Percentiles rank a stretch among this genome's conserved stretches.
These are phyloP conservation scores for Prenolepis imparis DNA, from an alignment of 2,888 invertebrate genomes.

Conservation along the genomic window DNA sequence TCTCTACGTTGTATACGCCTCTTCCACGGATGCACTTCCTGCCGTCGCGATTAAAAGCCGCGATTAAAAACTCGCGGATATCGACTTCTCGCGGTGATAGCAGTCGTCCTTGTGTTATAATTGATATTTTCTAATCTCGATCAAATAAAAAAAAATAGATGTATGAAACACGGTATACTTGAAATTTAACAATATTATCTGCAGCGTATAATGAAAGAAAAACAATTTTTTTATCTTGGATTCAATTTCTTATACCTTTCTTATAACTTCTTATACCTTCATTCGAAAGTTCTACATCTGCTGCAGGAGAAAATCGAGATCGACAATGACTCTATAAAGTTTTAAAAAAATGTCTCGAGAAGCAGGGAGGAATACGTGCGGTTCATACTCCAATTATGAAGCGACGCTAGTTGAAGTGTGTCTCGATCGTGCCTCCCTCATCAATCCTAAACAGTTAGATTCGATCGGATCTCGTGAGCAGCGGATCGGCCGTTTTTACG, in stretches of 20 bases:
- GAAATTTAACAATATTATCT: neutral
- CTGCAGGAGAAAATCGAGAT: neutral
- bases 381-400: slow-evolving; percentile 41
- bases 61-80: slow-evolving; percentile 6
- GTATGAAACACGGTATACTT: neutral
- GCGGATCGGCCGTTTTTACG: slow-evolving; percentile 51
- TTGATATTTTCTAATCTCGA: neutral
- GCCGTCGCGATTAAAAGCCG: slow-evolving; percentile 56
- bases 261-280: neutral
- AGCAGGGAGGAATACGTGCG: neutral
- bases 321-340: neutral
- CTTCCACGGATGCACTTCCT: slow-evolving; percentile 55
- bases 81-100: neutral
- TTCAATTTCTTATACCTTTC: too few relatives aligned
- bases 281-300: neutral
- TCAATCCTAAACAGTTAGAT: slow-evolving; percentile 60
- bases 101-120: neutral
- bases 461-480: slow-evolving; percentile 43
- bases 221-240: neutral
- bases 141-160: neutral
- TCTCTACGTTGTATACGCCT: slow-evolving; percentile 40
- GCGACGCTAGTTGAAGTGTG: slow-evolving; percentile 29
- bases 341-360: neutral
- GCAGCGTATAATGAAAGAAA: neutral
- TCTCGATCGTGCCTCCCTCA: slow-evolving; percentile 30